A percentile compares a stretch with the other conserved stretches of the same genome.
phyloP scores from a whole-genome alignment of 2,888 invertebrate species.

The Xestobium rufovillosum region DNA sequence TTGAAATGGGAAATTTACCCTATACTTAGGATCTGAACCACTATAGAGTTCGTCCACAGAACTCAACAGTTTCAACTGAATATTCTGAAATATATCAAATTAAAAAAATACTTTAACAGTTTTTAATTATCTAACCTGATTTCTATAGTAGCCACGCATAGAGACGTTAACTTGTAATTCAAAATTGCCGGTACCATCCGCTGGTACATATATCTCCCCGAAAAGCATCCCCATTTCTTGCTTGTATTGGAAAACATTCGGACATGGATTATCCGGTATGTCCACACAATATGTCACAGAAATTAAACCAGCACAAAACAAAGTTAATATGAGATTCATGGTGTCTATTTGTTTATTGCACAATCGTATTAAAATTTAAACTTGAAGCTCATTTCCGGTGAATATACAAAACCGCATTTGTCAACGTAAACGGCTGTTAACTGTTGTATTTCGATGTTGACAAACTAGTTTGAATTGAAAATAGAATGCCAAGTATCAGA shows the following conservation, averaged over 20 bases:
- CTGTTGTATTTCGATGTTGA: no score
- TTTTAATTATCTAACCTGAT: no score
- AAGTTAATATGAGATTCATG: no score
- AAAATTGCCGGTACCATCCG: conserved; percentile 18
- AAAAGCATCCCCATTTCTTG: conserved; percentile 15
- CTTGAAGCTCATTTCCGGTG: no score
- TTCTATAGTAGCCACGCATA: conserved; percentile 17
- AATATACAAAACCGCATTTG: no score
- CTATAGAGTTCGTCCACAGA: conserved; percentile 21
- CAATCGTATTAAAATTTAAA: no score
- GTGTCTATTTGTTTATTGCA: no score
- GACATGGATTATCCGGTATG: conserved; percentile 31
- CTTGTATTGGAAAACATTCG: conserved; percentile 28
- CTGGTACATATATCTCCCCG: conserved; percentile 19
- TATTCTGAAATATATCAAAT: conserved; percentile 23
- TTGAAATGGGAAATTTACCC: conserved; percentile 29
- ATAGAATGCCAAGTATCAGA: no score
- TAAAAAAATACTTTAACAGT: no score
- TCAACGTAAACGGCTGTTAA: no score
- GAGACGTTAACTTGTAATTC: conserved; percentile 23
- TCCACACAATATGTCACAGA: background rate
- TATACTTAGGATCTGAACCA: conserved; percentile 21
- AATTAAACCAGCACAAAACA: no score
- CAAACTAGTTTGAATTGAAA: no score
- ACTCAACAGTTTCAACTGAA: conserved; percentile 27